Conservation (phyloP, 2,113 vertebrate genomes). For the Ciconia maguari region DNA sequence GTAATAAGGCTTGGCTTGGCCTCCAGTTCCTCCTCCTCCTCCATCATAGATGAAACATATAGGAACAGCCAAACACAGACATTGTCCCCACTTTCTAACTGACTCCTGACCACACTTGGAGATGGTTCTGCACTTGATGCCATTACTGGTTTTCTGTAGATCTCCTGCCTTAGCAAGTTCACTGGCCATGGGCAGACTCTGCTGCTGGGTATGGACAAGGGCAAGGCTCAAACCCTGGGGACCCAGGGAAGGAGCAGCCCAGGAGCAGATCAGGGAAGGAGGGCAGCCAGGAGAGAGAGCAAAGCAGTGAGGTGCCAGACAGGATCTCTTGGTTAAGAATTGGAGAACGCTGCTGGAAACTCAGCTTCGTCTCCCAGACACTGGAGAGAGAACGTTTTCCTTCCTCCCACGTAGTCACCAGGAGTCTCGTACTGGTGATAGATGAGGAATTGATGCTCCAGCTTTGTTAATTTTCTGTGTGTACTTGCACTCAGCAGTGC, state of each 20-base stretch:
- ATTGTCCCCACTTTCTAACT: not conserved
- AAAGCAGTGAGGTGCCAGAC: not conserved
- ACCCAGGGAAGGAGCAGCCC: not conserved
- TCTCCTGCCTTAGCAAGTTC: not conserved
- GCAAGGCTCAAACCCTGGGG: not conserved
- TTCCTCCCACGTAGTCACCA: not conserved
- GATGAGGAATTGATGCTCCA: not conserved
- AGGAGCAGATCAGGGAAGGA: not conserved
- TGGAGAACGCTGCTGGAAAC: not conserved
- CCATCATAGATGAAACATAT: fast-evolving
- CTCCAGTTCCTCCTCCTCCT: not conserved
- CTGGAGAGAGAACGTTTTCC: not conserved
- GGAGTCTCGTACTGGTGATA: not conserved
- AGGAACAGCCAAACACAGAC: not conserved
- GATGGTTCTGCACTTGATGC: not conserved
- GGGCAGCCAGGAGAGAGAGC: not conserved
- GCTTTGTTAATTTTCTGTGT: not conserved
- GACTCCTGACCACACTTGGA: not conserved
- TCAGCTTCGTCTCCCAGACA: not conserved
- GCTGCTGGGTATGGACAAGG: not conserved
- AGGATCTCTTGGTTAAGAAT: not conserved
- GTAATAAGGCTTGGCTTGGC: not conserved
- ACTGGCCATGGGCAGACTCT: not conserved
- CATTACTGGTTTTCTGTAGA: not conserved
- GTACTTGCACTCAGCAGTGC: not conserved